Base-by-base conservation (phyloP, 2,113 vertebrate genomes). In the Aegithalos caudatus region DNA sequence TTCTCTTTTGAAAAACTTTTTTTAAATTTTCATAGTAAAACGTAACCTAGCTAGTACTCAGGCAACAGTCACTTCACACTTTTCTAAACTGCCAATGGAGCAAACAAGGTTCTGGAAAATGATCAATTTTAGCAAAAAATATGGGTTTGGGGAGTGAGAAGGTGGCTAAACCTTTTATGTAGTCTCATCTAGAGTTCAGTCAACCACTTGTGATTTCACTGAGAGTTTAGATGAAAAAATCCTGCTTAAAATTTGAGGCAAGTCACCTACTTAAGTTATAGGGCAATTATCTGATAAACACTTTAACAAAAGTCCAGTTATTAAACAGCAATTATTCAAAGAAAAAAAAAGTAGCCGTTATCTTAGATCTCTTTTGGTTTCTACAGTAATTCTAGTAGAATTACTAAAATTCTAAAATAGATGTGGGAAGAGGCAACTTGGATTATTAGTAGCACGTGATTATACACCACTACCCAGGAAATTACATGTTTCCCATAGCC, bases 131-230 rank as follows among this genome's bases (percentile, higher is more conserved):
- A 51, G n/a, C 18, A 77, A 73, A 77, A 77, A 65, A 22, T 3
- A 14, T 0, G 0, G 3, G 0, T 2, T 4, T 51, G 8, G 7
- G 5, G 11, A 2, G 31, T 17, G 8, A 27, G 7, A 7, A 50
- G 2, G 3, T 40, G 6, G 17, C 11, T 50, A 77, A 72, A 69
- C 33, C 3, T 4, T 17, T 62, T 11, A 19, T 4, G 38, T 15
- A 37, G 74, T 33, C 14, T 47, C 20, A 51, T 21, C 15, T n/a
- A 48, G 35, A 91, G 11, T 50, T 86, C 38, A 74, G 11, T 67
- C 11, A 74, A 4, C 4, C 20, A 38, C 12, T 80, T 86, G 29
- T 56, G 29, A 72, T 15, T 72, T 93, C 31, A 74, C 21, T 72
- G 28, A 51, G 15, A 78, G 23, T 4, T 31, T n/a, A 50, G 25